Conservation (phyloP, 2,797 vertebrate species). For the Characodon lateralis region DNA sequence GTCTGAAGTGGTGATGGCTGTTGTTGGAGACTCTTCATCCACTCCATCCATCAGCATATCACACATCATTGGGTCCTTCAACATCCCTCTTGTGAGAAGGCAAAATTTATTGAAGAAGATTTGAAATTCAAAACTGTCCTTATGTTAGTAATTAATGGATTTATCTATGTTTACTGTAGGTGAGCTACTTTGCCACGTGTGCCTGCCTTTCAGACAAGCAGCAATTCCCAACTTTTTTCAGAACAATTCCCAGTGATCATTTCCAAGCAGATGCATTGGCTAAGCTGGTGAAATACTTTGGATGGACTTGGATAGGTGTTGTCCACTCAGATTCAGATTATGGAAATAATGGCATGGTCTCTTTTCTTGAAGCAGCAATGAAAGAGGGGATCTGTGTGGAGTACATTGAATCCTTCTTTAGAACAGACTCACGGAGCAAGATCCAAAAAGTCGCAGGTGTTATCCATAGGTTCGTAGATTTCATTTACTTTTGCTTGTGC, state of each 20-base stretch:
- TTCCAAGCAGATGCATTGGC: conserved; percentile 73
- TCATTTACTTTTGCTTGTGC: not conserved
- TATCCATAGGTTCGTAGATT: conserved; percentile 55
- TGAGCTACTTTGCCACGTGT: conserved; percentile 79
- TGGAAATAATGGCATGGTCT: conserved; percentile 76
- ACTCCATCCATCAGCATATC: conserved; percentile 67
- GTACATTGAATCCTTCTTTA: conserved; percentile 67
- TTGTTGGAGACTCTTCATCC: conserved; percentile 72
- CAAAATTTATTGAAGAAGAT: no score
- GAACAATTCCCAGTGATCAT: conserved; percentile 79
- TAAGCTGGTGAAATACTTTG: conserved; percentile 67
- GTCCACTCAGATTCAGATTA: conserved; percentile 77
- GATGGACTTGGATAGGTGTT: conserved; percentile 80
- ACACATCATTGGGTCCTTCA: conserved; percentile 33
- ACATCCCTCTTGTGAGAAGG: conserved; percentile 68
- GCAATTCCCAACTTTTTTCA: conserved; percentile 76
- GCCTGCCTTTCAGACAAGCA: conserved; percentile 77
- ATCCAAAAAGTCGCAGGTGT: conserved; percentile 65
- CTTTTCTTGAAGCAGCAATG: conserved; percentile 63
- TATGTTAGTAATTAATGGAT: not conserved
- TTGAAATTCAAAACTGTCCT: no score
- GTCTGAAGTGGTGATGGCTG: conserved; percentile 43
- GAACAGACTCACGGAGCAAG: conserved; percentile 55
- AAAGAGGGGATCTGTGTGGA: conserved; percentile 73
- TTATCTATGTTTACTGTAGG: conserved; percentile 45